A percentile compares a stretch with the other conserved stretches of the same genome.
phyloP scores from a whole-genome alignment of 2,888 invertebrate species.

The Drosophila meridiana region DNA sequence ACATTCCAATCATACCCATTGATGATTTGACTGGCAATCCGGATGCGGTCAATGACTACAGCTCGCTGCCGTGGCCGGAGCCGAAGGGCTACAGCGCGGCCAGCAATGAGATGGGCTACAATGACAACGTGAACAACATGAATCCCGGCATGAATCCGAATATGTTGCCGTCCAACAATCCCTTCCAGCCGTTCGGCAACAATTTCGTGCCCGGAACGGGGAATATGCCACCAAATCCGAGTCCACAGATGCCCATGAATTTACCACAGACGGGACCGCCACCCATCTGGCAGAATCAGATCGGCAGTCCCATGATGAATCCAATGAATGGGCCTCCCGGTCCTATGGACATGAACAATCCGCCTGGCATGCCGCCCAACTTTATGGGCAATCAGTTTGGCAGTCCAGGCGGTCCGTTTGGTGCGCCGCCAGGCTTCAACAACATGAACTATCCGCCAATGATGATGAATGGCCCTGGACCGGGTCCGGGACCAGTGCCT shows the following conservation, averaged over 20 bases:
- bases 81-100: constrained; percentile 87
- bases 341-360: constrained; percentile 53
- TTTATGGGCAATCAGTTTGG: constrained; percentile 68
- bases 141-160: constrained; percentile 44
- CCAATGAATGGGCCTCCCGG: constrained; percentile 49
- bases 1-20: constrained; percentile 93
- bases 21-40: constrained; percentile 94
- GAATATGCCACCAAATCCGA: constrained; percentile 35
- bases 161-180: constrained; percentile 55
- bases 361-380: constrained; percentile 51
- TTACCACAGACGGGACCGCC: constrained; percentile 52
- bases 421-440: constrained; percentile 53
- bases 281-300: constrained; percentile 65
- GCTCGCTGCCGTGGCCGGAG: constrained; percentile 93
- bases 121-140: constrained; percentile 39
- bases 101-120: constrained; percentile 60
- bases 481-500: constrained; percentile 45
- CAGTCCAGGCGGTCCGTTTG: constrained; percentile 62
- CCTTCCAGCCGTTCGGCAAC: constrained; percentile 80
- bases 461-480: constrained; percentile 67
- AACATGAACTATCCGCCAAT: constrained; percentile 73
- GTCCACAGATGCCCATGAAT: constrained; percentile 47
- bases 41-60: constrained; percentile 92
- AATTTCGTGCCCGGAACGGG: constrained; percentile 48
- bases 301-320: constrained; percentile 71